A percentile compares a stretch with the other conserved stretches of the same genome.
Conservation (phyloP, 2,888 invertebrate species). For the Dichetophora obliterata region DNA sequence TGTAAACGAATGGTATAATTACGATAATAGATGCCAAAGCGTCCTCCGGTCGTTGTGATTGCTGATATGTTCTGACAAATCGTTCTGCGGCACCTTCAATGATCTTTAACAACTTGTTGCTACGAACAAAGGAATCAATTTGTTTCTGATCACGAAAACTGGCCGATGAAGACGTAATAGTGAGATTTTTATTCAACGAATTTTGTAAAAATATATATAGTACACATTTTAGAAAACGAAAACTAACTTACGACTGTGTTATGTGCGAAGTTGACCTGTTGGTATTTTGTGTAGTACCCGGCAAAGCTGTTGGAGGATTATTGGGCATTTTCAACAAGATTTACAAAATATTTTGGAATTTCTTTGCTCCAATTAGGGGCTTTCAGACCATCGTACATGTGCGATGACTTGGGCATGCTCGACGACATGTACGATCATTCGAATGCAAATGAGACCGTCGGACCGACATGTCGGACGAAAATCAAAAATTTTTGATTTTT, state of each 20-base stretch:
- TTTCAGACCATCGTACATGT: too few relatives aligned
- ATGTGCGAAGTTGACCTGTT: slow-evolving; percentile 19
- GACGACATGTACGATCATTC: too few relatives aligned
- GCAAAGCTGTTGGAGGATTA: not conserved
- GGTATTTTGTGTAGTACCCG: not conserved
- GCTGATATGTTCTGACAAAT: slow-evolving; percentile 53
- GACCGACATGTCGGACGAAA: too few relatives aligned
- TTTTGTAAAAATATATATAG: not conserved
- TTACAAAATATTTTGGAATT: too few relatives aligned
- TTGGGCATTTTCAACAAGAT: not conserved
- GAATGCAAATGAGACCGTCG: too few relatives aligned
- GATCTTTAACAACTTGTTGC: slow-evolving; percentile 55
- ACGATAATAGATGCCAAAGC: slow-evolving; percentile 58
- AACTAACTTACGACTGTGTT: slow-evolving; percentile 46
- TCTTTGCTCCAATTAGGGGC: too few relatives aligned
- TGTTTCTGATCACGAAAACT: slow-evolving; percentile 63
- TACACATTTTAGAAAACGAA: too few relatives aligned
- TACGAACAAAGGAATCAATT: slow-evolving; percentile 56
- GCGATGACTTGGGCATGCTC: too few relatives aligned
- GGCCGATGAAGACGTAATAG: not conserved
- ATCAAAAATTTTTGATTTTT: too few relatives aligned
- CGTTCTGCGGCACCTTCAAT: slow-evolving; percentile 54
- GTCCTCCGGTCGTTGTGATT: slow-evolving; percentile 56
- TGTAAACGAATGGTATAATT: slow-evolving; percentile 56
- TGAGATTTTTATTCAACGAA: not conserved